Conservation (phyloP, 2,797 vertebrate genomes). For the Garrulus glandarius region DNA sequence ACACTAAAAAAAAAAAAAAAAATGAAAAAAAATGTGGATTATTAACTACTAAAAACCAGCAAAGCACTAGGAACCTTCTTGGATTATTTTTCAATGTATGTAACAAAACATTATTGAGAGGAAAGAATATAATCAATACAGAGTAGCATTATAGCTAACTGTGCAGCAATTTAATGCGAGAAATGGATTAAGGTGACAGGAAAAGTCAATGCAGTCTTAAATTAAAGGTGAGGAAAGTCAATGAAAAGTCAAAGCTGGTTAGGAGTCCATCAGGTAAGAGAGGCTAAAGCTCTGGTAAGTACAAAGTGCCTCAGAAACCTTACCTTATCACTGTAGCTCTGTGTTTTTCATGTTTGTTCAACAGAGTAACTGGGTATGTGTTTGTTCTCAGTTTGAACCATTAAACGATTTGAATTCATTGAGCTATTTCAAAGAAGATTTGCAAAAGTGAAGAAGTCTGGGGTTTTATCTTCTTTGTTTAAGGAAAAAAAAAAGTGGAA, state of each 20-base stretch:
- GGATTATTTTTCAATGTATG: conserved; percentile 39
- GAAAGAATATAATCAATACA: conserved; percentile 47
- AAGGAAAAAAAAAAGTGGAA: background rate
- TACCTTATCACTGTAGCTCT: background rate
- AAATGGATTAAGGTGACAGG: conserved; percentile 50
- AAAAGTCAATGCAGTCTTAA: conserved; percentile 57
- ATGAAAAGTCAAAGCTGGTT: conserved; percentile 53
- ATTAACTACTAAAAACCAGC: background rate
- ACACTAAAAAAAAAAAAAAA: background rate
- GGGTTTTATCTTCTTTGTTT: background rate
- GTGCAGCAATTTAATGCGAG: conserved; percentile 32
- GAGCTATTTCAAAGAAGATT: background rate
- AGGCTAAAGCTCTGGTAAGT: background rate
- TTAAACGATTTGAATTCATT: background rate
- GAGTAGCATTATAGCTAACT: conserved; percentile 5
- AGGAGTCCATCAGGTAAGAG: background rate
- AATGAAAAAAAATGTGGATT: background rate
- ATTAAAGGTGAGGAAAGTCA: conserved; percentile 60
- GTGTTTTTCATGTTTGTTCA: background rate
- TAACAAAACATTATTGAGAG: conserved; percentile 49
- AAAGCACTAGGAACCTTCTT: background rate
- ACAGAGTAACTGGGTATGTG: background rate
- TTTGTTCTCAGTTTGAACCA: background rate
- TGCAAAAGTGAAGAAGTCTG: background rate
- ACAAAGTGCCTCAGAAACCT: background rate